Percentiles rank a stretch among this genome's conserved stretches.
phyloP scores from a whole-genome alignment of 2,888 invertebrate species.

The Callimorpha dominula region DNA sequence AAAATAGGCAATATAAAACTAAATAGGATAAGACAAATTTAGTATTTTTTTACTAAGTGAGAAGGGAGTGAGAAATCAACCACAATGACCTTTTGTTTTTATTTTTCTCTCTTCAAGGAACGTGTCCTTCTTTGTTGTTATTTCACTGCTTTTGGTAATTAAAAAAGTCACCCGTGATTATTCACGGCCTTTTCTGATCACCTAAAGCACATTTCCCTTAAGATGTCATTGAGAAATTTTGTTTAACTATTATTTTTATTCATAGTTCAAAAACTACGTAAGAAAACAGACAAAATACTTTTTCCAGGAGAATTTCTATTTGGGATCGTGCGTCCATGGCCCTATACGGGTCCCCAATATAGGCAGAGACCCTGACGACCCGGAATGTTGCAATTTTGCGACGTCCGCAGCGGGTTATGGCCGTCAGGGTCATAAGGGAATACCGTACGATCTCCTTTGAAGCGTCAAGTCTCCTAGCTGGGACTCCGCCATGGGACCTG shows the following conservation, averaged over 20 bases:
- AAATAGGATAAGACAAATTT: too few species aligned
- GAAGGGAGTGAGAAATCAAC: not conserved
- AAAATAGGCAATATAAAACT: not conserved
- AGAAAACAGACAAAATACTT: not conserved
- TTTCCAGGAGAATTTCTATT: not conserved
- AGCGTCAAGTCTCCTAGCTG: too few species aligned
- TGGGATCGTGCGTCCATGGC: too few species aligned
- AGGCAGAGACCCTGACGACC: too few species aligned
- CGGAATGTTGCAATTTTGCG: too few species aligned
- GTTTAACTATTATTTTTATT: not conserved
- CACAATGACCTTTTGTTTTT: not conserved
- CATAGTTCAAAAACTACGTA: not conserved
- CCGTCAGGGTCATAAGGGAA: too few species aligned
- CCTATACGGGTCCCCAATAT: too few species aligned
- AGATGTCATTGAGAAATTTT: slow-evolving; percentile 5
- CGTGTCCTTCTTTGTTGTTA: slow-evolving; percentile 22
- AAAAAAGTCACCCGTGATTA: slow-evolving; percentile 3
- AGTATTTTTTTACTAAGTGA: not conserved
- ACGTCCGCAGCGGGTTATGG: too few species aligned
- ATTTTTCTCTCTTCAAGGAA: not conserved
- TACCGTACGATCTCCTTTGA: too few species aligned
- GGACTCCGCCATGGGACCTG: too few species aligned
- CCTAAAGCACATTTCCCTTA: slow-evolving; percentile 38
- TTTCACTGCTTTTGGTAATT: slow-evolving; percentile 12
- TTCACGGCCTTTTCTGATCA: slow-evolving; percentile 37